Evolutionary conservation across 2,888 invertebrate genomes (phyloP), one percentile per base, ranked within the genome.

Genomic region (Mellilla xanthometata): DNA sequence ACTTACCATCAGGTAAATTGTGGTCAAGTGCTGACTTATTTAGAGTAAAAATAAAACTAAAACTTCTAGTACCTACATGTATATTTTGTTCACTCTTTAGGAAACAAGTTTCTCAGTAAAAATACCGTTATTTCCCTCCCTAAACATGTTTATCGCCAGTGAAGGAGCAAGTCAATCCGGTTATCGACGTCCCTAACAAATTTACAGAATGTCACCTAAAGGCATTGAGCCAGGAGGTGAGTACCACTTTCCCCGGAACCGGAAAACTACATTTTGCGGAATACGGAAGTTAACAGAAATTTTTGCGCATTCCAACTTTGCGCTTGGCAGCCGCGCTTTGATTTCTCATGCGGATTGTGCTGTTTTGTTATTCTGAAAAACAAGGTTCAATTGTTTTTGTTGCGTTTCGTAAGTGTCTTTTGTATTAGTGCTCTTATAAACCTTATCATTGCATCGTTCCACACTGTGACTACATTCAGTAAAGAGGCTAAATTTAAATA

Each of bases 281-380:
- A 39, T 45, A 39, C 34, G 39, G 45, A 45, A 33, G 33, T 19
- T 15, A 19, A 44, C 36, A 13, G 38, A 39, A n/a, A 34, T 39
- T 39, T 43, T 44, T 29, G 44, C 28, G 30, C 45, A 30, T 45
- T 45, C 33, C 29, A 39, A 39, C 29, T 34, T 39, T 34, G 30
- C 12, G 9, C 34, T 39, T 39, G 39, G 39, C 36, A 27, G 15
- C 3, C 36, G 38, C 27, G 36, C 30, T 32, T 36, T 43, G 43
- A 43, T 43, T 43, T 43, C 31, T 43, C 27, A 38, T 35, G 42
- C 26, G 35, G 26, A 3, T 26, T n/a, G 22, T 12, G 11, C 36
- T 36, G 27, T 29, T 36, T 36, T 36, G 27, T 28, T 36, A 35
- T 35, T 35, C 15, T 2, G 27, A 11, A 6, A 28, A 36, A 36